Conservation (phyloP, 1,140 invertebrate genomes). For the Chlorops oryzae region DNA sequence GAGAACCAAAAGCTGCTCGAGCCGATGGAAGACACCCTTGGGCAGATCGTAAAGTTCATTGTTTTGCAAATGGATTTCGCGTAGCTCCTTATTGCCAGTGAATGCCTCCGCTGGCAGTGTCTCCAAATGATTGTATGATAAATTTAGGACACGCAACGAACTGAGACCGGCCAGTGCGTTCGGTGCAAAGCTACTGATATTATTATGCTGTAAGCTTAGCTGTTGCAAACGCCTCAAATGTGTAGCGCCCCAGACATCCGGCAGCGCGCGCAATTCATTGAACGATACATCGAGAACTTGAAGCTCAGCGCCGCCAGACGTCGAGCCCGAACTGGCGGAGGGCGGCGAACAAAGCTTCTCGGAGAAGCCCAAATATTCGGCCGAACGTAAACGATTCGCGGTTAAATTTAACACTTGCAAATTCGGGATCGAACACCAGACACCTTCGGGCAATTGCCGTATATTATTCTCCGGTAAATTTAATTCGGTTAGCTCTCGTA, state of each 20-base stretch:
- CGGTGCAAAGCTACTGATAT: conserved; percentile 59
- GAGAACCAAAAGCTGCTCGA: conserved; percentile 63
- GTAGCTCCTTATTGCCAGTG: conserved; percentile 59
- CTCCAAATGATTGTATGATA: conserved; percentile 68
- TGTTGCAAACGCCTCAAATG: conserved; percentile 63
- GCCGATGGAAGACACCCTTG: conserved; percentile 59
- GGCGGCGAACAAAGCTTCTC: conserved; percentile 44
- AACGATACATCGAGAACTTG: conserved; percentile 64
- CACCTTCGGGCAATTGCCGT: conserved; percentile 58
- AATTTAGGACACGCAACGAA: conserved; percentile 66
- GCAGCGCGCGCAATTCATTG: conserved; percentile 62
- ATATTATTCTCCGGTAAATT: conserved; percentile 71
- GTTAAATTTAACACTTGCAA: conserved; percentile 71
- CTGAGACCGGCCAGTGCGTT: conserved; percentile 62
- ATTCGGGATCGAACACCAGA: conserved; percentile 66
- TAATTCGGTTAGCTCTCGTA: conserved; percentile 62
- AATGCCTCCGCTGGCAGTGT: conserved; percentile 66
- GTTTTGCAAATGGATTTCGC: conserved; percentile 67
- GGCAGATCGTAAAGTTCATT: conserved; percentile 68
- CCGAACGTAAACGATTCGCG: conserved; percentile 62
- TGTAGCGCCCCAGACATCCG: conserved; percentile 61
- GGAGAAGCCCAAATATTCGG: conserved; percentile 61
- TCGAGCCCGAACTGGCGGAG: conserved; percentile 42
- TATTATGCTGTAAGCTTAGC: conserved; percentile 69
- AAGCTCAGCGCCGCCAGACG: conserved; percentile 50